Conservation (phyloP, 2,113 vertebrate species). For the Mormoops blainvillei region DNA sequence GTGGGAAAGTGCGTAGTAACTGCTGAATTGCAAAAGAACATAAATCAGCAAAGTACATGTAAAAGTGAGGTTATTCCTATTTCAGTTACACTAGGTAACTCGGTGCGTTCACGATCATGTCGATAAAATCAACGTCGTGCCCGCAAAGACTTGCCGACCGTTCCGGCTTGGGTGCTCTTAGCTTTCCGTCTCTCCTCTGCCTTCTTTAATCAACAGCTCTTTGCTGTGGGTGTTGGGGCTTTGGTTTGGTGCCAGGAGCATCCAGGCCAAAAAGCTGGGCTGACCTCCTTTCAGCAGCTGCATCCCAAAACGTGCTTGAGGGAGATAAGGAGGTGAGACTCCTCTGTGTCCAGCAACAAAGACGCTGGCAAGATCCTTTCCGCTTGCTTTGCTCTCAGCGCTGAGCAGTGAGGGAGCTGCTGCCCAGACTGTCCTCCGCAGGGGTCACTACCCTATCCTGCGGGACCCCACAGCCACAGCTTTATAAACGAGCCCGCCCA, state of each 20-base stretch:
- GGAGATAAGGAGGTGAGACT: conserved; percentile 23
- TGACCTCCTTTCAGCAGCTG: neutral
- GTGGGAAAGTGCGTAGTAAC: neutral
- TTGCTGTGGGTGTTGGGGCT: neutral
- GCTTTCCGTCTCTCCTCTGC: neutral
- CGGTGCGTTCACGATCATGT: neutral
- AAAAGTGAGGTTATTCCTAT: neutral
- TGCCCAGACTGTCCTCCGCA: neutral
- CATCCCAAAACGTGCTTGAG: neutral
- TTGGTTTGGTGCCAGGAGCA: neutral
- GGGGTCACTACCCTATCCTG: neutral
- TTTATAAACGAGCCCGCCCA: neutral
- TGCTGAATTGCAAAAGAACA: neutral
- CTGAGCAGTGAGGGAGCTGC: neutral
- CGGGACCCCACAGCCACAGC: neutral
- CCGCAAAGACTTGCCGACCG: neutral
- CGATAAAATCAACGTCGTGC: neutral
- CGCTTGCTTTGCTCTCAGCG: neutral
- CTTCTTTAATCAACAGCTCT: neutral
- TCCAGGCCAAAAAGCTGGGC: neutral
- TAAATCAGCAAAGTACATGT: conserved; percentile 17
- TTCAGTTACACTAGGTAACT: neutral
- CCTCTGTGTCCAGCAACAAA: neutral
- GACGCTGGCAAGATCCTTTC: neutral
- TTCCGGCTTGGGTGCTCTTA: neutral